These are phyloP conservation scores for Diabrotica balteata DNA, from an alignment of 2,888 invertebrate species.

Conservation along the genomic window DNA sequence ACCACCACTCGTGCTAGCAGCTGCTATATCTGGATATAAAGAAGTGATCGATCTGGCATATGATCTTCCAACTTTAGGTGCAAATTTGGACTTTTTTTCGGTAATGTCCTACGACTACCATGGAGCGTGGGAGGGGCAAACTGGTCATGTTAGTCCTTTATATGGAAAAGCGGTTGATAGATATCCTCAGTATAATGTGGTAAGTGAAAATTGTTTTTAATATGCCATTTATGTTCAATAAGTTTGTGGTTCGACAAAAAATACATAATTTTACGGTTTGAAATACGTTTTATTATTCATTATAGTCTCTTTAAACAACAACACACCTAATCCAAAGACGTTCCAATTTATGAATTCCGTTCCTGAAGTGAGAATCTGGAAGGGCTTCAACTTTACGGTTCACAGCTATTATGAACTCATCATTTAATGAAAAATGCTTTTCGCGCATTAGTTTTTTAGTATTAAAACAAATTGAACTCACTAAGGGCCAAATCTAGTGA, in stretches of 20 bases:
- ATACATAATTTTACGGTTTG: too few relatives aligned
- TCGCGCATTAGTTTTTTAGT: too few relatives aligned
- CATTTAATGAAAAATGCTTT: too few relatives aligned
- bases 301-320: too few relatives aligned
- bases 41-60: slow-evolving; percentile 89
- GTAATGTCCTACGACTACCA: slow-evolving; percentile 91
- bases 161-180: slow-evolving; percentile 70
- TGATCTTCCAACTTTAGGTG: slow-evolving; percentile 75
- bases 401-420: too few relatives aligned
- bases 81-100: slow-evolving; percentile 78
- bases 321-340: too few relatives aligned
- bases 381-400: too few relatives aligned
- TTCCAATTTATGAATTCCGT: too few relatives aligned
- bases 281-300: too few relatives aligned
- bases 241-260: not conserved
- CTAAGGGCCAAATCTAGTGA: too few relatives aligned
- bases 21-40: slow-evolving; percentile 88
- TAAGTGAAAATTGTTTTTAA: slow-evolving; percentile 58
- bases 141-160: slow-evolving; percentile 84
- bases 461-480: too few relatives aligned
- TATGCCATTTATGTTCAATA: not conserved
- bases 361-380: too few relatives aligned
- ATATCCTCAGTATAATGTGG: slow-evolving; percentile 79
- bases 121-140: slow-evolving; percentile 83
- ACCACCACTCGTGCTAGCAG: slow-evolving; percentile 77